These are phyloP conservation scores for Coluber constrictor DNA, from an alignment of 2,797 vertebrate genomes.

Conservation along the genomic window DNA sequence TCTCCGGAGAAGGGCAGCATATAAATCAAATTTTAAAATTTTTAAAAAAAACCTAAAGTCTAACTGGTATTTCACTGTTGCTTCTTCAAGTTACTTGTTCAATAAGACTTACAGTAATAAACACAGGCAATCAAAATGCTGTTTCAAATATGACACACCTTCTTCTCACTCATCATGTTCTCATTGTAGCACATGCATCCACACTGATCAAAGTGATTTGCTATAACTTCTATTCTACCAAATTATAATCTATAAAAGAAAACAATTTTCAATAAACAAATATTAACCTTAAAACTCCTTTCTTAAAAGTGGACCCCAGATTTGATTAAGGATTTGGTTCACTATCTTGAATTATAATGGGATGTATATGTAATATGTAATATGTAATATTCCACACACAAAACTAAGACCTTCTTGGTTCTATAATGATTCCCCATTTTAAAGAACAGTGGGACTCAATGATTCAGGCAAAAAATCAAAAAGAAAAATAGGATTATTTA, in stretches of 20 bases:
- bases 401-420: not conserved
- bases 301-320: not conserved
- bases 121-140: not conserved
- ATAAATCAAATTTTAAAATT: too few relatives aligned
- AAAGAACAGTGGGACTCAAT: not conserved
- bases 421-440: not conserved
- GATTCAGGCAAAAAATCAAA: not conserved
- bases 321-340: not conserved
- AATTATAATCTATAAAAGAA: not conserved
- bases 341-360: not conserved
- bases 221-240: not conserved
- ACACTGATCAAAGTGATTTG: not conserved
- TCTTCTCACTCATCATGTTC: not conserved
- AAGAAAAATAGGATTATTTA: not conserved
- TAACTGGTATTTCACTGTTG: not conserved
- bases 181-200: not conserved
- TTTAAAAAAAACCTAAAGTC: not conserved
- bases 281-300: not conserved
- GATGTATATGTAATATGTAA: not conserved
- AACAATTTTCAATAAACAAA: not conserved
- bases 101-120: not conserved
- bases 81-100: not conserved
- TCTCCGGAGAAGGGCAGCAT: too few relatives aligned
- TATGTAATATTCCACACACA: not conserved
- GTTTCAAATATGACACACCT: not conserved